phyloP scores from a whole-genome alignment of 2,888 invertebrate genomes.

The Rhagonycha lutea region DNA sequence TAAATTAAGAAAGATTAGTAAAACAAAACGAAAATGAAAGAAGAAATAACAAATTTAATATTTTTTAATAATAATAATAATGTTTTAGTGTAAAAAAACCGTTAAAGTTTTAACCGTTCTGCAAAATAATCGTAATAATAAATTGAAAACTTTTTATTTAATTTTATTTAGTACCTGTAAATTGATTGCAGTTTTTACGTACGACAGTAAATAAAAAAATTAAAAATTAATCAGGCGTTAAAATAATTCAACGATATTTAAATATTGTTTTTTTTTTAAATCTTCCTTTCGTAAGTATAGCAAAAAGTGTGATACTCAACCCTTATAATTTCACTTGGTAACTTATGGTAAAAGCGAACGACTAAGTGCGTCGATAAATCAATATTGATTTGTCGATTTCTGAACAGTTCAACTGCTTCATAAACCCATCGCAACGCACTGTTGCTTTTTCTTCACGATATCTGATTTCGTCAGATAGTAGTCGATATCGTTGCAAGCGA shows the following conservation, averaged over 20 bases:
- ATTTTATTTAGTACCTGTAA: neutral
- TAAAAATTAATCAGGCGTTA: neutral
- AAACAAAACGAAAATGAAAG: no score
- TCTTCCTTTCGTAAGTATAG: neutral
- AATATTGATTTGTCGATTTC: constrained; percentile 6
- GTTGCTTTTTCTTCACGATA: neutral
- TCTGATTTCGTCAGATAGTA: constrained; percentile 11
- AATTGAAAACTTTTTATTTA: neutral
- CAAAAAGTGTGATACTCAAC: neutral
- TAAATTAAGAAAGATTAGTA: no score
- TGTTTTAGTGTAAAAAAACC: neutral
- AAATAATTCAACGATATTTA: neutral
- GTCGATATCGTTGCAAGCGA: constrained; percentile 6
- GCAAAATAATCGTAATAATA: neutral
- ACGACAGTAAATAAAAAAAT: neutral
- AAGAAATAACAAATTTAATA: neutral
- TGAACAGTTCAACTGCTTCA: neutral
- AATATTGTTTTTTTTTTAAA: neutral
- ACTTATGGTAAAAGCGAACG: neutral
- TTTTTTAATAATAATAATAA: no score
- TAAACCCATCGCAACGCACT: constrained; percentile 4
- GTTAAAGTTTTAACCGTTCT: neutral
- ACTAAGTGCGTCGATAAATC: neutral
- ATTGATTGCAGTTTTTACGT: neutral
- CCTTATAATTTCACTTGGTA: neutral